Percentiles rank a stretch among this genome's conserved stretches.
phyloP scores from a whole-genome alignment of 2,113 vertebrate species.

The Coryphaenoides rupestris region DNA sequence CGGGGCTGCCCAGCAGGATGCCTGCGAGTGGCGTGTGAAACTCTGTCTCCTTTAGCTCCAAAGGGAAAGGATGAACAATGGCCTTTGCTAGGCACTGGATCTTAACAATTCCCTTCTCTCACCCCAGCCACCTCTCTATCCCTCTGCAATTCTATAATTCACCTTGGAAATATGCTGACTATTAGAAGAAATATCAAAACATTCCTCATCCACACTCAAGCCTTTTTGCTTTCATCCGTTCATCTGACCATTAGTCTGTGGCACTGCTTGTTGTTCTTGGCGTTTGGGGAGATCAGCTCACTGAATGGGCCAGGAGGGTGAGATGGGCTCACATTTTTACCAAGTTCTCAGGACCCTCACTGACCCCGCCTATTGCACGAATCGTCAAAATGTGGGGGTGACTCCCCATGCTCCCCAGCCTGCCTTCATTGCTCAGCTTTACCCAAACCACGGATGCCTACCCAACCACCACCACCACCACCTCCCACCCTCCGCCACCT shows the following conservation, averaged over 20 bases:
- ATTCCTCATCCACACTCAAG: constrained; percentile 11
- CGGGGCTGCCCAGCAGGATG: constrained; percentile 70
- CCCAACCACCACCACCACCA: constrained; percentile 10
- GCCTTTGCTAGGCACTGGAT: constrained; percentile 58
- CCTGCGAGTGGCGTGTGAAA: constrained; percentile 75
- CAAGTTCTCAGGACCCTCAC: constrained; percentile 66
- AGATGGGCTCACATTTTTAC: constrained; percentile 26
- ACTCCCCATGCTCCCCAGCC: constrained; percentile 23
- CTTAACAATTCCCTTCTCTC: constrained; percentile 60
- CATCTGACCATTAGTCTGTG: not conserved
- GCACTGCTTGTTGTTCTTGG: too few relatives aligned
- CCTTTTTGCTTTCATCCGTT: not conserved
- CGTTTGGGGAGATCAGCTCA: constrained; percentile 20
- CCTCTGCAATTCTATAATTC: constrained; percentile 17
- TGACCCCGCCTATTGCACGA: constrained; percentile 54
- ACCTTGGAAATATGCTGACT: constrained; percentile 49
- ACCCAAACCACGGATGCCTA: constrained; percentile 24
- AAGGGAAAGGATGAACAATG: constrained; percentile 72
- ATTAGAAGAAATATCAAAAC: constrained; percentile 25
- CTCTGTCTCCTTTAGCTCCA: constrained; percentile 66
- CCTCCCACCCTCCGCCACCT: not conserved
- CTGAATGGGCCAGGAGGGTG: constrained; percentile 23
- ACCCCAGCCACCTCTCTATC: constrained; percentile 18
- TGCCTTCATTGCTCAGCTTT: constrained; percentile 25
- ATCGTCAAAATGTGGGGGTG: constrained; percentile 37